Conservation (phyloP, 2,113 vertebrate genomes). For the Cynocephalus volans region DNA sequence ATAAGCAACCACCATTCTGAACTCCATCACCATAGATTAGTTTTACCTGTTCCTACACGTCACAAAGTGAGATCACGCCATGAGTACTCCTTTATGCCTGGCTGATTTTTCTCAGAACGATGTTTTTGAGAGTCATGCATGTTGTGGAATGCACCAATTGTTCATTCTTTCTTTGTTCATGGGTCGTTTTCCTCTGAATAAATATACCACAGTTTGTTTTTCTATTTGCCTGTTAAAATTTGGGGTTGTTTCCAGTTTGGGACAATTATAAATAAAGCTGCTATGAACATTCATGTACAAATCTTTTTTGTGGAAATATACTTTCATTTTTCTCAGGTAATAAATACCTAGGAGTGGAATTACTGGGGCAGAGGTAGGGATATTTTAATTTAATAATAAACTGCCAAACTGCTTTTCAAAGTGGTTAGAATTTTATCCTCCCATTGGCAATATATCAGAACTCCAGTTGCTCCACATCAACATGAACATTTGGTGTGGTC, state of each 20-base stretch:
- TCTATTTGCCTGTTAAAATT: constrained; percentile 7
- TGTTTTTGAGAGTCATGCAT: not conserved
- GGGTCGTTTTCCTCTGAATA: not conserved
- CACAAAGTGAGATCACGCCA: not conserved
- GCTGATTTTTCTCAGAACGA: not conserved
- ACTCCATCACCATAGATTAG: not conserved
- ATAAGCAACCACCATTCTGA: not conserved
- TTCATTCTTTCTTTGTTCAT: not conserved
- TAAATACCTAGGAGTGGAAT: not conserved
- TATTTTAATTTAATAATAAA: not conserved
- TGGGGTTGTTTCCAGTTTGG: not conserved
- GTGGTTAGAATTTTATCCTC: not conserved
- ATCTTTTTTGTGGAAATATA: not conserved
- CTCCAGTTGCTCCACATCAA: not conserved
- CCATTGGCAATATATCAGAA: not conserved
- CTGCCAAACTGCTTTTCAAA: not conserved
- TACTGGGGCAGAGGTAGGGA: not conserved
- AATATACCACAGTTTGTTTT: not conserved
- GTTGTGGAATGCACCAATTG: not conserved
- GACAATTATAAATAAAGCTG: not conserved
- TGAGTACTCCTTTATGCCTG: not conserved
- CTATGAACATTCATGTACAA: not conserved
- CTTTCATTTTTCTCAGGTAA: not conserved
- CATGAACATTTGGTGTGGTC: not conserved
- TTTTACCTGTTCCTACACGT: not conserved